These are phyloP conservation scores for Macquaria australasica DNA, from an alignment of 2,113 vertebrate species.

Conservation along the genomic window DNA sequence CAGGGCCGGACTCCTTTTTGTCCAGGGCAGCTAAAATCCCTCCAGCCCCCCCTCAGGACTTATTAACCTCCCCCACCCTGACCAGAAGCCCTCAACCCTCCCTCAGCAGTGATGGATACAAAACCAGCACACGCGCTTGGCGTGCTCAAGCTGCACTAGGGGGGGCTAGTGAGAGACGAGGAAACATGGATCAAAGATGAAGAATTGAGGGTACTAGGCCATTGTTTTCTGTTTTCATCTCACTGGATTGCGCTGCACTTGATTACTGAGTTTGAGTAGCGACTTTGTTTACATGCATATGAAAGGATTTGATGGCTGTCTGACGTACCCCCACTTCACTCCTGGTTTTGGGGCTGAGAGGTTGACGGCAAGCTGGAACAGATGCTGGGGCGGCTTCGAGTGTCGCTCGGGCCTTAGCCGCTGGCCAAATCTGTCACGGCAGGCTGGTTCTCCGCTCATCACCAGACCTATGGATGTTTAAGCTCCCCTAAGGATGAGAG, in stretches of 20 bases:
- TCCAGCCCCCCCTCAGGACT: conserved; percentile 70
- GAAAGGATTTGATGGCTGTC: conserved; percentile 68
- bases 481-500: conserved; percentile 76
- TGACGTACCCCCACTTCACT: conserved; percentile 46
- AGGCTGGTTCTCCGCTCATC: conserved; percentile 59
- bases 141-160: conserved; percentile 74
- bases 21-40: conserved; percentile 88
- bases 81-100: conserved; percentile 61
- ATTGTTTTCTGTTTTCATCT: conserved; percentile 74
- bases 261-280: conserved; percentile 74
- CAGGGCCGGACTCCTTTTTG: conserved; percentile 78
- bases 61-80: conserved; percentile 55
- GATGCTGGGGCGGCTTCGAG: conserved; percentile 50
- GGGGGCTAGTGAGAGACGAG: conserved; percentile 58
- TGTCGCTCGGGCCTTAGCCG: conserved; percentile 37
- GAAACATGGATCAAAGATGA: conserved; percentile 63
- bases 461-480: conserved; percentile 76
- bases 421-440: conserved; percentile 68
- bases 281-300: conserved; percentile 82
- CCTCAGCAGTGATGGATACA: conserved; percentile 67
- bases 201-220: conserved; percentile 69
- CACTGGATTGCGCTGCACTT: conserved; percentile 77
- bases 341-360: conserved; percentile 36
- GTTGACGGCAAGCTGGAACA: conserved; percentile 33
- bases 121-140: conserved; percentile 80